Percentiles rank a stretch among this genome's conserved stretches.
phyloP scores from a whole-genome alignment of 2,113 vertebrate genomes.

The Phasianus colchicus region DNA sequence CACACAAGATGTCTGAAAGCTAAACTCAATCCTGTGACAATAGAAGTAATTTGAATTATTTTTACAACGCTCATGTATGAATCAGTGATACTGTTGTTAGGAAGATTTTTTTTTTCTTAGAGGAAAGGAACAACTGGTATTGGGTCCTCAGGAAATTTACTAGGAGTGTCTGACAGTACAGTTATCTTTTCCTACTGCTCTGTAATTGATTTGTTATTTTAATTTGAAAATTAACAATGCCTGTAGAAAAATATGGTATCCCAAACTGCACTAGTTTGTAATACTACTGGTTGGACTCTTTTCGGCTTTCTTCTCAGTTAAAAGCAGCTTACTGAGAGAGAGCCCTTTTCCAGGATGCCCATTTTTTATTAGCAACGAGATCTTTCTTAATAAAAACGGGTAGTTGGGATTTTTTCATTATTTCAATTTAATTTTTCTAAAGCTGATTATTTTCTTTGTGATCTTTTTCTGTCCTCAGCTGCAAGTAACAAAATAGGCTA shows the following conservation, averaged over 20 bases:
- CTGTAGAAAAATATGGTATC: neutral
- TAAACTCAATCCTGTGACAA: neutral
- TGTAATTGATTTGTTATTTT: neutral
- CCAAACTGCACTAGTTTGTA: neutral
- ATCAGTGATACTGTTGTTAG: neutral
- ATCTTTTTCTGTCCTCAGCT: neutral
- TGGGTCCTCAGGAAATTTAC: neutral
- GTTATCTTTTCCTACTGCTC: neutral
- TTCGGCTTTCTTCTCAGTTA: neutral
- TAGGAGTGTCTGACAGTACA: neutral
- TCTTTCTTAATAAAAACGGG: neutral
- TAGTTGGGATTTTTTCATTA: neutral
- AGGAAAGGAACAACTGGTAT: neutral
- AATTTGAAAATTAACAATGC: neutral
- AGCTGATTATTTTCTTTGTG: neutral
- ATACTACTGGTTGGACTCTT: neutral
- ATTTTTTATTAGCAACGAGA: neutral
- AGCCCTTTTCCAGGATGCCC: fast-evolving
- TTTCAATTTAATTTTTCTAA: neutral
- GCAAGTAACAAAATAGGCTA: neutral
- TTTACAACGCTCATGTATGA: neutral
- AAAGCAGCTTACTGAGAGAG: neutral
- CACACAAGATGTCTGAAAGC: neutral
- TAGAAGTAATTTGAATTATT: neutral
- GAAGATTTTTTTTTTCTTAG: neutral